Percentiles rank a stretch among this genome's conserved stretches.
These are phyloP conservation scores for Natator depressus DNA, from an alignment of 2,113 vertebrate genomes.

Conservation along the genomic window DNA sequence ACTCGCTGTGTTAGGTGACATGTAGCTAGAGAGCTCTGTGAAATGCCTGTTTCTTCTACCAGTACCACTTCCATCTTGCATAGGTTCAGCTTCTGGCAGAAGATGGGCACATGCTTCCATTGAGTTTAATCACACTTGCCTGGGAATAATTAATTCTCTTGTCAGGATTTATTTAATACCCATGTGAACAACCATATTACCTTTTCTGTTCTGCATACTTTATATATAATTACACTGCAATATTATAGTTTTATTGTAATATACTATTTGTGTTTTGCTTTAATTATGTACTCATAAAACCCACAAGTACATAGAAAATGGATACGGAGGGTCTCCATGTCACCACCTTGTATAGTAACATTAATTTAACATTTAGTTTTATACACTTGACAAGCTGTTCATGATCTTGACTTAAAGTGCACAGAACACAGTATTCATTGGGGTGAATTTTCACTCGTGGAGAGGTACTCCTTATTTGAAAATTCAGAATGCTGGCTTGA, in stretches of 20 bases:
- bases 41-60: background rate
- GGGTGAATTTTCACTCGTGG: background rate
- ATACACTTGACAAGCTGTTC: background rate
- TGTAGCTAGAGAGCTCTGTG: background rate
- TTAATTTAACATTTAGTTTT: background rate
- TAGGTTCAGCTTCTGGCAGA: background rate
- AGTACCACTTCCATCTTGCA: background rate
- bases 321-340: background rate
- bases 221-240: accelerated
- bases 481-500: background rate
- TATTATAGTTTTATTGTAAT: background rate
- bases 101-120: background rate
- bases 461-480: background rate
- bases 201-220: background rate
- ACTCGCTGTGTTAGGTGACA: background rate
- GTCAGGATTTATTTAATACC: background rate
- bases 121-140: background rate
- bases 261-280: background rate
- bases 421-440: background rate
- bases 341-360: background rate
- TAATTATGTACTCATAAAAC: background rate
- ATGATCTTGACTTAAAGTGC: background rate
- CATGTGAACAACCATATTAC: background rate
- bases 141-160: background rate
- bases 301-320: background rate